Evolutionary conservation across 1,140 invertebrate genomes (phyloP).

Genomic region (Cryptotermes secundus): DNA sequence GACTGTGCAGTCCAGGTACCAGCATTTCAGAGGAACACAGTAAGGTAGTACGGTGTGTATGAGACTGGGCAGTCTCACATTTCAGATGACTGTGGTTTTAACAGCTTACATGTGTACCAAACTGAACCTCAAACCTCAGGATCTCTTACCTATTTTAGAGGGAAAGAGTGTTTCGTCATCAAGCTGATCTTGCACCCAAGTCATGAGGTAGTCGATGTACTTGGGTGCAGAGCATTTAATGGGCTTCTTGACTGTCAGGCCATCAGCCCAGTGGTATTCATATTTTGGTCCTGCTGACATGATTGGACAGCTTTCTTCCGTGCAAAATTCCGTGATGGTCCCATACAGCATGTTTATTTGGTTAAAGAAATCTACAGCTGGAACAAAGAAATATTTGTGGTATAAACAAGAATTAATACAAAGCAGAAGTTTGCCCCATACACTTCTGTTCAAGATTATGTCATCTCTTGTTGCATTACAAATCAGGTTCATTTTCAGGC

Average conservation of each 20-base stretch:
- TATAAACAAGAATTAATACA: background rate
- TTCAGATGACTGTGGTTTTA: no score
- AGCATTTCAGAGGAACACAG: no score
- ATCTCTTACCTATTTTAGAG: conserved; percentile 89
- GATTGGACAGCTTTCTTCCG: conserved; percentile 94
- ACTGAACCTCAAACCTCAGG: no score
- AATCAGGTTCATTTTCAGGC: no score
- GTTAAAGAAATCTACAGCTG: conserved; percentile 99
- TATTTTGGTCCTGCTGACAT: conserved; percentile 99
- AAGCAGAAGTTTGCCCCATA: background rate
- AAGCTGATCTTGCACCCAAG: conserved; percentile 98
- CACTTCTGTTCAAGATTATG: no score
- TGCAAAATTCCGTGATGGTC: conserved; percentile 99
- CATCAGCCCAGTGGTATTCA: conserved; percentile 99
- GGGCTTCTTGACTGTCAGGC: conserved; percentile 96
- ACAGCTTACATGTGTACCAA: no score
- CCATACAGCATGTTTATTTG: conserved; percentile 99
- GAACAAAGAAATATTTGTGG: conserved; percentile 44
- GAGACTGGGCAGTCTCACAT: no score
- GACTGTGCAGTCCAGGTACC: no score
- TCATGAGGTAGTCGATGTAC: conserved; percentile 99
- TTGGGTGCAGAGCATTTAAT: conserved; percentile 99
- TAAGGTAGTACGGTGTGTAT: no score
- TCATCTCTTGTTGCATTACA: no score
- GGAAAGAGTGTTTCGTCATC: conserved; percentile 99